phyloP scores from a whole-genome alignment of 2,113 vertebrate species.

The Syngnathus typhle region DNA sequence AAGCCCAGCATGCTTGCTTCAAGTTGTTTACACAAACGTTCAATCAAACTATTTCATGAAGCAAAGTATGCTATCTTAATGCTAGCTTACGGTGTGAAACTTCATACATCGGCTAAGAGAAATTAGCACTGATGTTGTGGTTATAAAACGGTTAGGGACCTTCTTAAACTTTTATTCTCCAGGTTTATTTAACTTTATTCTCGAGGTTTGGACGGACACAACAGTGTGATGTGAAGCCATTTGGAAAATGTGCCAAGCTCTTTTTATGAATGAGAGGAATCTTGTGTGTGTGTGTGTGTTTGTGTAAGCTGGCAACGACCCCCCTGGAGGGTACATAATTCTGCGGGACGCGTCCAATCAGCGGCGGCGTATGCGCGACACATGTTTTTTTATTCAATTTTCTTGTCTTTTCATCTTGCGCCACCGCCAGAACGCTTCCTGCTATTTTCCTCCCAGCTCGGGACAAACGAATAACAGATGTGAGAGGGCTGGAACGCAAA shows the following conservation, averaged over 20 bases:
- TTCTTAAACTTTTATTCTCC: not conserved
- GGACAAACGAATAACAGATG: constrained; percentile 99
- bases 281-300: constrained; percentile 5
- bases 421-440: constrained; percentile 92
- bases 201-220: constrained; percentile 42
- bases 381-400: constrained; percentile 82
- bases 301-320: constrained; percentile 52
- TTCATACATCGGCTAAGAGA: not conserved
- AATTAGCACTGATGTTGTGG: not conserved
- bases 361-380: constrained; percentile 78
- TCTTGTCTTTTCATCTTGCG: constrained; percentile 93
- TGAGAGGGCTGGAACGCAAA: constrained; percentile 75
- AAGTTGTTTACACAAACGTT: not conserved
- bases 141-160: no score
- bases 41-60: not conserved
- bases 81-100: not conserved
- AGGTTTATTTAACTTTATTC: constrained; percentile 20
- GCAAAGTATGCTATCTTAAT: no score
- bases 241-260: constrained; percentile 31
- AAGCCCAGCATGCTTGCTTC: not conserved
- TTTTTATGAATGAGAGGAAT: constrained; percentile 41
- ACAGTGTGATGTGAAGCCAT: constrained; percentile 27
- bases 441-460: constrained; percentile 90
- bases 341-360: constrained; percentile 81
- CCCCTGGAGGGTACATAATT: constrained; percentile 40